Evolutionary conservation across 2,113 vertebrate species (phyloP).

Genomic region (Pseudorhombus dupliciocellatus): DNA sequence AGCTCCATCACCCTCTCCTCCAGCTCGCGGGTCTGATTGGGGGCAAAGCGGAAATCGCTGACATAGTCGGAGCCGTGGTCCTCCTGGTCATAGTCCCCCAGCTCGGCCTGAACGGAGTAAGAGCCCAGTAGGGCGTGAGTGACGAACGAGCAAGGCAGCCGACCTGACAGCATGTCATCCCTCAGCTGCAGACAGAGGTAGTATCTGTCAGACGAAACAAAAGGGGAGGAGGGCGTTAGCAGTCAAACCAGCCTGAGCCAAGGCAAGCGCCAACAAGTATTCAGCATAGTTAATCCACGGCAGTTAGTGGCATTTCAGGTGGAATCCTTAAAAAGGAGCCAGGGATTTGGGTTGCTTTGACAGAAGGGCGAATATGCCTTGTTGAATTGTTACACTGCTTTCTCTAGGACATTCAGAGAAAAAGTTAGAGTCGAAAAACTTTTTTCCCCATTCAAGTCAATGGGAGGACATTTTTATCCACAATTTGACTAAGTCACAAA

Average conservation of each 20-base stretch:
- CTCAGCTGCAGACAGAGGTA: slow-evolving; percentile 99
- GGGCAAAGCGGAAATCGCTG: slow-evolving; percentile 92
- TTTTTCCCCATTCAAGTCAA: no score
- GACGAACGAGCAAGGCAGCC: slow-evolving; percentile 97
- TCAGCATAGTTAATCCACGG: slow-evolving; percentile 56
- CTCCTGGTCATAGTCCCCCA: slow-evolving; percentile 92
- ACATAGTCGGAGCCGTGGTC: slow-evolving; percentile 92
- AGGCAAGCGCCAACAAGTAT: slow-evolving; percentile 59
- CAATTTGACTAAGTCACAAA: no score
- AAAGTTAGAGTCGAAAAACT: no score
- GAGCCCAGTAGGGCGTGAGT: slow-evolving; percentile 96
- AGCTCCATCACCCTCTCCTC: slow-evolving; percentile 98
- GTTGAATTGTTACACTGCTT: slow-evolving; percentile 45
- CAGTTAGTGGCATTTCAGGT: slow-evolving; percentile 59
- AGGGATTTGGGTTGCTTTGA: slow-evolving; percentile 57
- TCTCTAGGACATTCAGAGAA: neutral
- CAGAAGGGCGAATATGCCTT: slow-evolving; percentile 31
- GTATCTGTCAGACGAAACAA: slow-evolving; percentile 84
- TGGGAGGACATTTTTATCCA: no score
- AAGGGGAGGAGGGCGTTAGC: slow-evolving; percentile 42
- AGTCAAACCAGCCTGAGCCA: slow-evolving; percentile 51
- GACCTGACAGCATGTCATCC: slow-evolving; percentile 96
- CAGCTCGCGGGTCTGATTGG: slow-evolving; percentile 95
- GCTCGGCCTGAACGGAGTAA: slow-evolving; percentile 93
- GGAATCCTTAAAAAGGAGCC: slow-evolving; percentile 56